Evolutionary conservation across 1,140 invertebrate species (phyloP).

Genomic region (Paralvinella palmiformis): DNA sequence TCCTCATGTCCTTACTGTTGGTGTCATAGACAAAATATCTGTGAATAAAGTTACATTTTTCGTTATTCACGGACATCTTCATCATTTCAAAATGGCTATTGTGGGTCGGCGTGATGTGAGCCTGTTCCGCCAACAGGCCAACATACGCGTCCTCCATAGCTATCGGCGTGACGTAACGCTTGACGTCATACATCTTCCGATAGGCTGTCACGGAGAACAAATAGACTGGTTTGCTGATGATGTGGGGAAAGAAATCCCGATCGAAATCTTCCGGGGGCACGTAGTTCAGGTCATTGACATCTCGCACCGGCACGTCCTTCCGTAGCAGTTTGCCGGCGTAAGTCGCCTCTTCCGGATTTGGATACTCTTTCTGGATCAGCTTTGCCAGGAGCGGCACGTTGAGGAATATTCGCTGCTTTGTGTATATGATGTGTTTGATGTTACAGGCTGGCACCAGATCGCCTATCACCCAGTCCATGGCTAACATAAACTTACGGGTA

Average conservation of each 20-base stretch:
- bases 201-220: constrained; percentile 6
- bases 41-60: too few species aligned
- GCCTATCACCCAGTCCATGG: too few species aligned
- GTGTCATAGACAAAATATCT: too few species aligned
- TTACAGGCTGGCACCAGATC: too few species aligned
- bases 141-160: constrained; percentile 14
- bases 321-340: background rate
- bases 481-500: too few species aligned
- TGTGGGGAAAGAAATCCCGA: constrained; percentile 1
- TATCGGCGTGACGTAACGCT: background rate
- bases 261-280: background rate
- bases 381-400: too few species aligned
- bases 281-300: background rate
- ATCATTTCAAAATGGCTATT: too few species aligned
- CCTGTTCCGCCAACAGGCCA: background rate
- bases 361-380: too few species aligned
- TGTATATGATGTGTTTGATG: too few species aligned
- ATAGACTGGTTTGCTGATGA: constrained; percentile 4
- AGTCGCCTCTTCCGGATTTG: background rate
- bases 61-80: too few species aligned
- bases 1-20: too few species aligned
- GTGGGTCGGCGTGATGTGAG: background rate
- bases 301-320: background rate
- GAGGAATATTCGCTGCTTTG: too few species aligned
- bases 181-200: background rate